phyloP scores from a whole-genome alignment of 2,797 vertebrate species.

The Eidolon dupreanum region DNA sequence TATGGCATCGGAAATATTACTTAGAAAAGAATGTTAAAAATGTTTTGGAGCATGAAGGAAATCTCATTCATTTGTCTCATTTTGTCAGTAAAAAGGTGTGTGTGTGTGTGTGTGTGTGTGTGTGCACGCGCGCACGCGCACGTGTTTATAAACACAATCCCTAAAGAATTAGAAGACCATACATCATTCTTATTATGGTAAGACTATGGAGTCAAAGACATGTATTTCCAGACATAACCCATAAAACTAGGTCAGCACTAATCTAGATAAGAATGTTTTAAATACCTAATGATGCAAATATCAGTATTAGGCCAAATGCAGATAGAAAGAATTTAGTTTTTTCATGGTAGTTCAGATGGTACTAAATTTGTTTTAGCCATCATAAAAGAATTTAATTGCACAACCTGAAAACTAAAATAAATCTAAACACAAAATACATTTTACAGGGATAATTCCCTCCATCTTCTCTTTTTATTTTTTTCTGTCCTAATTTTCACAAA shows the following conservation, averaged over 20 bases:
- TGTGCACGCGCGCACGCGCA: background rate
- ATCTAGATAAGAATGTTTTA: slow-evolving; percentile 59
- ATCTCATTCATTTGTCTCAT: slow-evolving; percentile 4
- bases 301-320: slow-evolving; percentile 51
- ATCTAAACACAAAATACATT: slow-evolving; percentile 44
- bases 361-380: slow-evolving; percentile 30
- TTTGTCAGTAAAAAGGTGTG: background rate
- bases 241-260: slow-evolving; percentile 46
- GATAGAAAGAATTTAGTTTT: slow-evolving; percentile 33
- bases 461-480: background rate
- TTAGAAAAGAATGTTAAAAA: slow-evolving; percentile 44
- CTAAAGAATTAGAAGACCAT: slow-evolving; percentile 32
- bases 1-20: background rate
- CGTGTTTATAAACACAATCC: background rate
- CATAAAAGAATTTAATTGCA: slow-evolving; percentile 52
- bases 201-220: slow-evolving; percentile 27
- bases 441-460: slow-evolving; percentile 34
- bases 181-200: background rate
- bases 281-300: slow-evolving; percentile 52
- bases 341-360: slow-evolving; percentile 15
- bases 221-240: background rate
- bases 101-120: background rate
- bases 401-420: slow-evolving; percentile 49
- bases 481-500: background rate
- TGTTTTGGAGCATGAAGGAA: slow-evolving; percentile 20